These are phyloP conservation scores for Stylophora pistillata DNA, from an alignment of 64 coral and sea anemone genomes.

Conservation along the genomic window DNA sequence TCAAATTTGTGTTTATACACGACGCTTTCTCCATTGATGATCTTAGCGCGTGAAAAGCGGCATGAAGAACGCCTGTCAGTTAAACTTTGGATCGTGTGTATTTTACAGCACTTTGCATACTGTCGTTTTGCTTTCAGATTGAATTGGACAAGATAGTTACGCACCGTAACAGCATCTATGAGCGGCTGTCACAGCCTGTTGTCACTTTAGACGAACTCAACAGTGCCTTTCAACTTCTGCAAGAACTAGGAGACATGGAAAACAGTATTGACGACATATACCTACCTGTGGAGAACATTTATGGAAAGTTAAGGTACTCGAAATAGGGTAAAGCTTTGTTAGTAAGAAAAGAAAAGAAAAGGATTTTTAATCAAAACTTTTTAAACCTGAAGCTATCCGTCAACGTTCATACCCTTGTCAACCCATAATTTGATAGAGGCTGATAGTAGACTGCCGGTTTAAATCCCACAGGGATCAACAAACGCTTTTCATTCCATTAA, in stretches of 20 bases:
- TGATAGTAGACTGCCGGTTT: too few relatives aligned
- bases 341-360: too few relatives aligned
- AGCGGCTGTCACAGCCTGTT: slow-evolving; percentile 82
- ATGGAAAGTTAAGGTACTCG: slow-evolving; percentile 82
- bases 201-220: slow-evolving; percentile 89
- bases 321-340: not conserved
- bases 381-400: too few relatives aligned
- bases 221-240: slow-evolving; percentile 85
- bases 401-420: too few relatives aligned
- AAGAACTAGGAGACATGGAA: slow-evolving; percentile 92
- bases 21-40: not conserved
- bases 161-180: slow-evolving; percentile 89
- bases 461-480: too few relatives aligned
- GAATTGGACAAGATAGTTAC: slow-evolving; percentile 95
- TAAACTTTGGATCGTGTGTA: not conserved
- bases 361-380: too few relatives aligned
- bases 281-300: slow-evolving; percentile 95
- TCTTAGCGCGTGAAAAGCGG: not conserved
- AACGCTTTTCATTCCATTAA: too few relatives aligned
- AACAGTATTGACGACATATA: slow-evolving; percentile 96
- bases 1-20: not conserved
- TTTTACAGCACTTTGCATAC: not conserved
- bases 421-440: too few relatives aligned
- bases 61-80: not conserved
- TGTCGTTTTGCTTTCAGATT: slow-evolving; percentile 52